phyloP scores from a whole-genome alignment of 2,888 invertebrate genomes.

The Synergus gifuensis region DNA sequence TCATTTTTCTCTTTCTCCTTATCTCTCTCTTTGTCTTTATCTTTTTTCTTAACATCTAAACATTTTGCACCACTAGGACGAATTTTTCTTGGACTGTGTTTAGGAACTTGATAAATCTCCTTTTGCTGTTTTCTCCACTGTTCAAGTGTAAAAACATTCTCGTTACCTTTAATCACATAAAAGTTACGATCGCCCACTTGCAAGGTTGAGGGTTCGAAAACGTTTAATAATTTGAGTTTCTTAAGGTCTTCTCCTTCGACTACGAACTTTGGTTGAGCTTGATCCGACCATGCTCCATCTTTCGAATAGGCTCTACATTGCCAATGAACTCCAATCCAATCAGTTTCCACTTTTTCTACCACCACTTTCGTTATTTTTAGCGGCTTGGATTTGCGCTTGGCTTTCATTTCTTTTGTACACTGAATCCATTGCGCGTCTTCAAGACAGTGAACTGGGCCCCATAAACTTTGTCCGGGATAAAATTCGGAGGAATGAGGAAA shows the following conservation, averaged over 20 bases:
- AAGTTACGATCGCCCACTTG: slow-evolving; percentile 94
- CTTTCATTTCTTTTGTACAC: slow-evolving; percentile 86
- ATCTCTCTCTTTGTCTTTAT: slow-evolving; percentile 64
- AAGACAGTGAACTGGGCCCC: slow-evolving; percentile 86
- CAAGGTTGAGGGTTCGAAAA: slow-evolving; percentile 91
- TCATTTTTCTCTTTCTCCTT: slow-evolving; percentile 64
- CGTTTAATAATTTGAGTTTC: slow-evolving; percentile 89
- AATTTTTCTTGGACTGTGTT: slow-evolving; percentile 72
- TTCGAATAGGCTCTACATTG: slow-evolving; percentile 87
- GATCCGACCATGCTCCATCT: slow-evolving; percentile 81
- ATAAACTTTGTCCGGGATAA: slow-evolving; percentile 87
- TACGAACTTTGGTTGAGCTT: slow-evolving; percentile 84
- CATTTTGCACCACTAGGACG: slow-evolving; percentile 60
- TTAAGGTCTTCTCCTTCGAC: slow-evolving; percentile 88
- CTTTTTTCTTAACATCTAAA: slow-evolving; percentile 59
- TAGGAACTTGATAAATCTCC: slow-evolving; percentile 74
- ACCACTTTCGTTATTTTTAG: slow-evolving; percentile 80
- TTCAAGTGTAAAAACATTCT: slow-evolving; percentile 86
- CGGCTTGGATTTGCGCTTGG: slow-evolving; percentile 74
- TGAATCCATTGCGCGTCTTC: slow-evolving; percentile 90
- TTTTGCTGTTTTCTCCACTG: slow-evolving; percentile 83
- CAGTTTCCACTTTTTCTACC: slow-evolving; percentile 90
- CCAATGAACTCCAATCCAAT: slow-evolving; percentile 92
- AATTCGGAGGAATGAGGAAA: slow-evolving; percentile 81
- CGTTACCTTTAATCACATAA: slow-evolving; percentile 87